Percentiles rank a stretch among this genome's conserved stretches.
Evolutionary conservation across 2,113 vertebrate genomes (phyloP).

Genomic region (Ceyx margarethae): DNA sequence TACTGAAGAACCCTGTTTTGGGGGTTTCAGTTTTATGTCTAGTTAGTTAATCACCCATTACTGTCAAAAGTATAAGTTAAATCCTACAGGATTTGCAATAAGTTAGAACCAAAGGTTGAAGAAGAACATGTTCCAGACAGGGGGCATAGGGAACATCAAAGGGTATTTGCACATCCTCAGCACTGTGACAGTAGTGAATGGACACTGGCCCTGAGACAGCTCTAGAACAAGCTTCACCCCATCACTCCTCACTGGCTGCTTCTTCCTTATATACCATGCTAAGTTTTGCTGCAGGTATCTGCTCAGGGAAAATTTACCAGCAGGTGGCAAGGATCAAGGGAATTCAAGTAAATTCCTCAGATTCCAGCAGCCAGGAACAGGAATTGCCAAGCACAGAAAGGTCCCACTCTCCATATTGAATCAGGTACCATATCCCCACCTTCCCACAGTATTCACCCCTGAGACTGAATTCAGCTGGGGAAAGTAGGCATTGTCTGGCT

Average conservation of each 20-base stretch:
- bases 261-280: neutral
- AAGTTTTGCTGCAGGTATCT: neutral
- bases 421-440: neutral
- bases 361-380: neutral
- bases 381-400: neutral
- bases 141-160: neutral
- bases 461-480: neutral
- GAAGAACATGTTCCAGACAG: neutral
- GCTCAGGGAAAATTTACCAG: neutral
- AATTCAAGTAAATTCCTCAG: neutral
- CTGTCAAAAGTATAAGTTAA: conserved; percentile 67
- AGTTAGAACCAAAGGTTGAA: neutral
- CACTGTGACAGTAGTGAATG: neutral
- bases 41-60: conserved; percentile 70
- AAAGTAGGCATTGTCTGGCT: neutral
- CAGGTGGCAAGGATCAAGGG: neutral
- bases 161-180: neutral
- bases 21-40: conserved; percentile 59
- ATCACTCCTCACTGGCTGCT: neutral
- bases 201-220: neutral
- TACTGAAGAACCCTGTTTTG: neutral
- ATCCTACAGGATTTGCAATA: conserved; percentile 53
- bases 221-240: neutral
- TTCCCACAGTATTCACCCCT: neutral
- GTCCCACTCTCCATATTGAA: too few relatives aligned